These are phyloP conservation scores for Unio delphinus DNA, from an alignment of 2,888 invertebrate genomes.

Conservation along the genomic window DNA sequence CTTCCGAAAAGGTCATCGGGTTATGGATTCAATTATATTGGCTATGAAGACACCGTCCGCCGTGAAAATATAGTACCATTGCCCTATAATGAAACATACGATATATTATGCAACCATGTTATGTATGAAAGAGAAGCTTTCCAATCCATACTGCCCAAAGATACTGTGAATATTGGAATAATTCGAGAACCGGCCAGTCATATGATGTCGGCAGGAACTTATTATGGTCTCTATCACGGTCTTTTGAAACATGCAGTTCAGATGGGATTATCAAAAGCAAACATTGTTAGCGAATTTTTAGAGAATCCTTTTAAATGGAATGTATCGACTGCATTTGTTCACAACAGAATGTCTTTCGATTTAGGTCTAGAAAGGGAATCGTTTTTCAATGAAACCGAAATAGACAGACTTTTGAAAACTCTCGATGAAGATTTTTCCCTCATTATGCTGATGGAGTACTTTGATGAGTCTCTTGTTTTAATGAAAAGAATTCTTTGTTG, in stretches of 20 bases:
- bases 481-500: slow-evolving; percentile 61
- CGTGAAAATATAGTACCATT: slow-evolving; percentile 41
- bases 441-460: slow-evolving; percentile 62
- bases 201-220: slow-evolving; percentile 45
- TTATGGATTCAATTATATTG: slow-evolving; percentile 43
- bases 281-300: slow-evolving; percentile 18
- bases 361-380: slow-evolving; percentile 27
- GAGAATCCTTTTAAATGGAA: slow-evolving; percentile 7
- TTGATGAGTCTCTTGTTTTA: slow-evolving; percentile 65
- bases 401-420: slow-evolving; percentile 37
- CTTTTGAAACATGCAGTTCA: background rate
- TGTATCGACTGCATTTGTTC: slow-evolving; percentile 17
- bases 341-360: slow-evolving; percentile 42
- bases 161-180: slow-evolving; percentile 46
- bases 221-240: slow-evolving; percentile 40
- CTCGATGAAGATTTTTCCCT: slow-evolving; percentile 53
- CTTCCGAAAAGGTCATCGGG: slow-evolving; percentile 40
- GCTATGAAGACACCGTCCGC: slow-evolving; percentile 36
- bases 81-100: slow-evolving; percentile 43
- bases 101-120: slow-evolving; percentile 59
- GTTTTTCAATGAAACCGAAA: slow-evolving; percentile 19
- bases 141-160: slow-evolving; percentile 36
- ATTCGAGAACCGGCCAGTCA: slow-evolving; percentile 45
- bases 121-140: slow-evolving; percentile 50
- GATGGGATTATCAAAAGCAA: background rate